phyloP scores from a whole-genome alignment of 2,888 invertebrate genomes.

The Caenorhabditis zanzibari region DNA sequence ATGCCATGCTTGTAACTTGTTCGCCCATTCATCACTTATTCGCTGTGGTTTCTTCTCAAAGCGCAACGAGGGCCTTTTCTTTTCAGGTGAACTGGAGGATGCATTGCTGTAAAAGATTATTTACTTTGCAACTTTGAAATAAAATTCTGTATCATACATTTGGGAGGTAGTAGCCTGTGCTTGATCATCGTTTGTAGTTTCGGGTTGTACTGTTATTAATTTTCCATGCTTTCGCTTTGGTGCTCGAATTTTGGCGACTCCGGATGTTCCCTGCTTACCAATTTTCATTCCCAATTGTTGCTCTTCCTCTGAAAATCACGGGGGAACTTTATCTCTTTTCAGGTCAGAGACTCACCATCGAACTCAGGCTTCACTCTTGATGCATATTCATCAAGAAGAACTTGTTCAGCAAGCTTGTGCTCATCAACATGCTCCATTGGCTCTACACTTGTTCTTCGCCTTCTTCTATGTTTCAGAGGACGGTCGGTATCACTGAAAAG shows the following conservation, averaged over 20 bases:
- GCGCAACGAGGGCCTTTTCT: neutral
- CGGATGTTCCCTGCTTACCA: conserved; percentile 36
- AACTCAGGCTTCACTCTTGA: conserved; percentile 34
- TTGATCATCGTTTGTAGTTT: neutral
- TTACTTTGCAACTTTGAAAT: too few species aligned
- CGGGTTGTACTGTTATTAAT: conserved; percentile 25
- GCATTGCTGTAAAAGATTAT: neutral
- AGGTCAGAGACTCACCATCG: neutral
- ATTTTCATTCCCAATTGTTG: conserved; percentile 2
- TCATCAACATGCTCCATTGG: conserved; percentile 6
- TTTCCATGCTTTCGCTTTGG: conserved; percentile 26
- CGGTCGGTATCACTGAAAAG: neutral
- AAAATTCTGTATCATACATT: neutral
- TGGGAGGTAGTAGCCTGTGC: neutral
- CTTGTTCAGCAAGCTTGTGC: conserved; percentile 40
- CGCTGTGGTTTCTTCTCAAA: conserved; percentile 18
- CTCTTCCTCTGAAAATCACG: conserved; percentile 4
- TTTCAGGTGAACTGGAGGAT: conserved; percentile 28
- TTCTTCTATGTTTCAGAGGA: neutral
- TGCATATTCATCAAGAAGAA: conserved; percentile 36
- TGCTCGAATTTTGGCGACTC: conserved; percentile 45
- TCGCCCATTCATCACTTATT: conserved; percentile 40
- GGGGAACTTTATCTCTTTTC: neutral
- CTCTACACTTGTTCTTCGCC: neutral
- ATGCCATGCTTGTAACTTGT: conserved; percentile 13